phyloP scores from a whole-genome alignment of 1,140 invertebrate genomes.

The Calosoma granatense region DNA sequence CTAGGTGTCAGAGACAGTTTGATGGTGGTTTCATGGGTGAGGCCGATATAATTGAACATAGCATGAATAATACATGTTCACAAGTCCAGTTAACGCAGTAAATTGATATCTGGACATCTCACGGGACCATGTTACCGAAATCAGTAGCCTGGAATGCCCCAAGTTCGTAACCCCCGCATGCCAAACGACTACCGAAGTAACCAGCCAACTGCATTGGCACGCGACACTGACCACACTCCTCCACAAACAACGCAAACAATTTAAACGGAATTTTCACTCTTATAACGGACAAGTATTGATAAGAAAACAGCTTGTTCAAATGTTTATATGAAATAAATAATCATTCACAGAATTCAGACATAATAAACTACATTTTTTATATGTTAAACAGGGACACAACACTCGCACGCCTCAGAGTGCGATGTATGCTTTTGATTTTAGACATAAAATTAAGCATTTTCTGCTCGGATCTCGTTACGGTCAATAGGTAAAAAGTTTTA shows the following conservation, averaged over 20 bases:
- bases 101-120: not conserved
- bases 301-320: not conserved
- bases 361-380: no score
- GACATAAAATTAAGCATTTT: no score
- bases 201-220: not conserved
- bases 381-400: no score
- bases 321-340: not conserved
- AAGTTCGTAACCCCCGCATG: no score
- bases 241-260: not conserved
- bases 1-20: no score
- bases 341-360: no score
- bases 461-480: no score
- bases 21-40: not conserved
- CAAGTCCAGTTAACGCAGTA: not conserved
- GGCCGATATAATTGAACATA: not conserved
- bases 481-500: no score
- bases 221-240: not conserved
- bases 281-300: not conserved
- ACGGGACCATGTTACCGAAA: conserved; percentile 2
- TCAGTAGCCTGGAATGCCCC: not conserved
- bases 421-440: no score
- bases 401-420: no score
- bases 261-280: no score
- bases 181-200: no score
- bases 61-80: not conserved